phyloP scores from a whole-genome alignment of 2,797 vertebrate genomes.

The Melanotaenia parkinsoni region DNA sequence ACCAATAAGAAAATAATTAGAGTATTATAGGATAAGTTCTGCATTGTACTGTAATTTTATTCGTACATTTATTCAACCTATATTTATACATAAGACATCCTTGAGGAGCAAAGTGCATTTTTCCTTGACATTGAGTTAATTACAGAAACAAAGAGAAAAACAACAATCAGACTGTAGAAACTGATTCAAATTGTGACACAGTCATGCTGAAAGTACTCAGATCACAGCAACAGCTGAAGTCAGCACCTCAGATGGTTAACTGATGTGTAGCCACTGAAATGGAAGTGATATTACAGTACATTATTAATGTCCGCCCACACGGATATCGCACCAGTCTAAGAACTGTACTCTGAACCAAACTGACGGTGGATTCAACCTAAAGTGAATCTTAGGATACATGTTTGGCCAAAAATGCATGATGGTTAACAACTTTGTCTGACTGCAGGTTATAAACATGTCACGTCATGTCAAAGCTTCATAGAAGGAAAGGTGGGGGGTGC shows the following conservation, averaged over 20 bases:
- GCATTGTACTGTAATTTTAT: not conserved
- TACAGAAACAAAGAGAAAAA: not conserved
- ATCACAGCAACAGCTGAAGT: slow-evolving; percentile 24
- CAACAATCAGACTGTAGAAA: slow-evolving; percentile 4
- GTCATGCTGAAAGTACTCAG: not conserved
- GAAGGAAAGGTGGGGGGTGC: too few relatives aligned
- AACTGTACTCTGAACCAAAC: not conserved
- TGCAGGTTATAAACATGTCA: not conserved
- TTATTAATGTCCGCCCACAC: slow-evolving; percentile 19
- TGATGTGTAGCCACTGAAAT: slow-evolving; percentile 21
- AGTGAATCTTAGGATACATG: not conserved
- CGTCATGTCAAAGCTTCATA: not conserved
- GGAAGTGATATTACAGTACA: slow-evolving; percentile 16
- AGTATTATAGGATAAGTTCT: too few relatives aligned
- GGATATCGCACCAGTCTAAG: slow-evolving; percentile 11
- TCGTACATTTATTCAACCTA: not conserved
- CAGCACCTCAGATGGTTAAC: slow-evolving; percentile 18
- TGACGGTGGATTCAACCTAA: not conserved
- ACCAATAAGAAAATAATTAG: too few relatives aligned
- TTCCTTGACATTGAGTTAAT: not conserved
- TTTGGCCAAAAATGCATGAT: not conserved
- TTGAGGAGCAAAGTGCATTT: not conserved
- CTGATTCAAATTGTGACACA: not conserved
- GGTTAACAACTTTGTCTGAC: not conserved
- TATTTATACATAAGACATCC: not conserved